phyloP scores from a whole-genome alignment of 2,113 vertebrate genomes.

The Panthera tigris region DNA sequence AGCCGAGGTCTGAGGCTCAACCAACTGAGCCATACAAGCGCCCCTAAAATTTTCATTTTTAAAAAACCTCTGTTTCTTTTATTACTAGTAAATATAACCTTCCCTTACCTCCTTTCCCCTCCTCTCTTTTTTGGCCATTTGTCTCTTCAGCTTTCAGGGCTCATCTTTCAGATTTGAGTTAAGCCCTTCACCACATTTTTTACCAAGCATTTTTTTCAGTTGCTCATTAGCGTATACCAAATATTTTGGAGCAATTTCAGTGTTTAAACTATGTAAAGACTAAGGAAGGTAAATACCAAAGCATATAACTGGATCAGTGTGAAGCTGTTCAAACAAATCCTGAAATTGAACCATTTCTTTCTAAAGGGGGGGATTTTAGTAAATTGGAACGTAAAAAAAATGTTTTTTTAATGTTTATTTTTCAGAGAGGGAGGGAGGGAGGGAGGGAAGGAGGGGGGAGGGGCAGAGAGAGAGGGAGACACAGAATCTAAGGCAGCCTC shows the following conservation, averaged over 20 bases:
- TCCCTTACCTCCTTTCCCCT: not conserved
- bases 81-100: not conserved
- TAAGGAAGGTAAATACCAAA: conserved; percentile 21
- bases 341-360: conserved; percentile 52
- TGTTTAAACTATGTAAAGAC: conserved; percentile 43
- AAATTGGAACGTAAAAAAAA: conserved; percentile 15
- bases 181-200: conserved; percentile 24
- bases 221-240: conserved; percentile 28
- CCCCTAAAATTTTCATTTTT: not conserved
- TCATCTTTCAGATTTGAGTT: conserved; percentile 41
- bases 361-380: conserved; percentile 6
- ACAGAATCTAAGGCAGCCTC: no score
- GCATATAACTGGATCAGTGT: not conserved
- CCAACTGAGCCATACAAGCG: no score
- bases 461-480: no score
- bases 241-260: conserved; percentile 42
- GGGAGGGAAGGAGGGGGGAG: no score
- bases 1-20: no score
- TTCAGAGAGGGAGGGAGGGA: no score
- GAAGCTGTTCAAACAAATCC: conserved; percentile 36
- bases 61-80: not conserved
- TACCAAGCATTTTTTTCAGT: not conserved
- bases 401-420: no score
- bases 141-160: not conserved
- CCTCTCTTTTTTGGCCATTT: not conserved